Evolutionary conservation across 2,113 vertebrate species (phyloP).

Genomic region (Rhinoderma darwinii): DNA sequence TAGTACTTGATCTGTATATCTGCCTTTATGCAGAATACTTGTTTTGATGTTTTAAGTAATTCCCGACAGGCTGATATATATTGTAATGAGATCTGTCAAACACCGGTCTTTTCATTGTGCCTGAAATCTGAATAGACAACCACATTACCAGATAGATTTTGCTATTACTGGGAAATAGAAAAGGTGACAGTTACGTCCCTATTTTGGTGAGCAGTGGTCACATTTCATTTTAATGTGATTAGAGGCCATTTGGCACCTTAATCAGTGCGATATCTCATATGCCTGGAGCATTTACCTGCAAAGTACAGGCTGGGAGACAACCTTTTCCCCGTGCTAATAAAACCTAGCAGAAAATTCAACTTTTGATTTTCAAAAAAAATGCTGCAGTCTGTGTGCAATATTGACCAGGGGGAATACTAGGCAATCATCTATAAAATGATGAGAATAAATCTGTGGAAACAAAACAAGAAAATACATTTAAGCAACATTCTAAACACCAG

Average conservation of each 20-base stretch:
- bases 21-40: constrained; percentile 16
- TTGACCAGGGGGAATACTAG: constrained; percentile 19
- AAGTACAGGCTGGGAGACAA: constrained; percentile 50
- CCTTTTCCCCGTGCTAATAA: constrained; percentile 44
- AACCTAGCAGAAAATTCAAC: not conserved
- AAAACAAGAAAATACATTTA: constrained; percentile 38
- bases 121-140: constrained; percentile 66
- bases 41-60: constrained; percentile 63
- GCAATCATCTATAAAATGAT: constrained; percentile 33
- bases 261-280: constrained; percentile 62
- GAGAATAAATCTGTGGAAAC: constrained; percentile 22
- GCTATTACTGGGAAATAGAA: constrained; percentile 63
- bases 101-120: constrained; percentile 61
- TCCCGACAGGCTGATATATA: constrained; percentile 61
- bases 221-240: constrained; percentile 65
- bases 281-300: constrained; percentile 29
- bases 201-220: constrained; percentile 62
- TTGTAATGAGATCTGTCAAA: constrained; percentile 72
- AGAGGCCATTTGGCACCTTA: constrained; percentile 66
- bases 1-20: not conserved
- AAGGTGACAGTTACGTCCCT: constrained; percentile 64
- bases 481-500: not conserved
- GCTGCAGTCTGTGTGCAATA: constrained; percentile 35
- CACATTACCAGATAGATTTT: constrained; percentile 68
- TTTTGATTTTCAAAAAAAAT: constrained; percentile 41